These are phyloP conservation scores for Kuschelorhynchus macadamiae DNA, from an alignment of 2,888 invertebrate species.

Conservation along the genomic window DNA sequence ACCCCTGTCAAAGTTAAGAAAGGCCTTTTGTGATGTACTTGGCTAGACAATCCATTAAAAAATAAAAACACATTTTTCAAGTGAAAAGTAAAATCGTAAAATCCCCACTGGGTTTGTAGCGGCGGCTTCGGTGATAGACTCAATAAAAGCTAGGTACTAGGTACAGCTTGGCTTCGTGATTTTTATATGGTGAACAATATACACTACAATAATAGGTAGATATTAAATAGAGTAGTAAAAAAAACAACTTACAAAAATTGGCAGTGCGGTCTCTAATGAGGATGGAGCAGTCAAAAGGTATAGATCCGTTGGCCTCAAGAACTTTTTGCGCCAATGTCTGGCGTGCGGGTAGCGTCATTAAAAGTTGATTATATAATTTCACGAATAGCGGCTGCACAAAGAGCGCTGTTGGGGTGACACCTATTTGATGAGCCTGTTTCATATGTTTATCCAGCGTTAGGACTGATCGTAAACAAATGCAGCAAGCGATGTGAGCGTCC, in stretches of 20 bases:
- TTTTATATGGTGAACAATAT: no score
- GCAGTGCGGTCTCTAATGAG: neutral
- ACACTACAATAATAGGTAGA: no score
- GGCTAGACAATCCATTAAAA: no score
- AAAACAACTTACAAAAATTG: slow-evolving; percentile 2
- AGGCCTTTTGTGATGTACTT: no score
- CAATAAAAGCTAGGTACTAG: no score
- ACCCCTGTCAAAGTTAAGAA: no score
- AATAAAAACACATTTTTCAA: no score
- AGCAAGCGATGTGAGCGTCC: neutral
- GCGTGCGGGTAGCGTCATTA: neutral
- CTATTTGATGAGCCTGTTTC: slow-evolving; percentile 1
- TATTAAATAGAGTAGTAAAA: no score
- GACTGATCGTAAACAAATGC: neutral
- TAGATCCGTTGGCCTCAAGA: neutral
- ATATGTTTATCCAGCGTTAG: neutral
- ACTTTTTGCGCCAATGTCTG: neutral
- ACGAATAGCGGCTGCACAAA: neutral
- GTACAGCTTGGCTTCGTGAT: no score
- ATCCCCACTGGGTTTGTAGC: no score
- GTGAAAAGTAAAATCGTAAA: no score
- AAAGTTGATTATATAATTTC: slow-evolving; percentile 1
- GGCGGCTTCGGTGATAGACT: no score
- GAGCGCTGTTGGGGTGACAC: neutral
- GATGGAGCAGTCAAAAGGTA: neutral